Conservation (phyloP, 2,113 vertebrate genomes). For the Vombatus ursinus region DNA sequence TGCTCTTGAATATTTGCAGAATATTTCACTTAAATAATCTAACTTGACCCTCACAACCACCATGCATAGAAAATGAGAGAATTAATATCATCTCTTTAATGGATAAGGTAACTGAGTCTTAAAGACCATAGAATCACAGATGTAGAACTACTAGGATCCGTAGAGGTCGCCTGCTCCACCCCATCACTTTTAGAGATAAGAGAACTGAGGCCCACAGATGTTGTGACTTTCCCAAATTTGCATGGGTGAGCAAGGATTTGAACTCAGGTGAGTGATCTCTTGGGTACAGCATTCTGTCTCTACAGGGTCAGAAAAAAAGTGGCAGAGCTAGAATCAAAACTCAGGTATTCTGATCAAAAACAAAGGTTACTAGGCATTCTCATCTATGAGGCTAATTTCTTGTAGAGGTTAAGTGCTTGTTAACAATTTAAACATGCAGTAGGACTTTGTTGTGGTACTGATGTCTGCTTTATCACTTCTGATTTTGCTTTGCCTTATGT, state of each 20-base stretch:
- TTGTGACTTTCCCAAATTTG: neutral
- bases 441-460: neutral
- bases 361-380: neutral
- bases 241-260: neutral
- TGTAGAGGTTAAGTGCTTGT: neutral
- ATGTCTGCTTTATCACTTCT: neutral
- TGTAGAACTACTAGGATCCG: too few relatives aligned
- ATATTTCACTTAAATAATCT: neutral
- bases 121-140: neutral
- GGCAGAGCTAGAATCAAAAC: neutral
- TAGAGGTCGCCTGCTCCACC: neutral
- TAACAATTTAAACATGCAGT: neutral
- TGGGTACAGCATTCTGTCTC: neutral
- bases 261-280: neutral
- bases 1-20: neutral
- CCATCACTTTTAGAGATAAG: neutral
- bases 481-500: neutral
- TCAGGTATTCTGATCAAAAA: neutral
- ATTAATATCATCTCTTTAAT: neutral
- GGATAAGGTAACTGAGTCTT: neutral
- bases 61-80: neutral
- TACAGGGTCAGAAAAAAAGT: neutral
- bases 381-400: neutral
- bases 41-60: neutral
- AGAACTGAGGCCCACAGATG: neutral